Conservation (phyloP, 2,888 invertebrate genomes). For the Tanypteryx hageni region DNA sequence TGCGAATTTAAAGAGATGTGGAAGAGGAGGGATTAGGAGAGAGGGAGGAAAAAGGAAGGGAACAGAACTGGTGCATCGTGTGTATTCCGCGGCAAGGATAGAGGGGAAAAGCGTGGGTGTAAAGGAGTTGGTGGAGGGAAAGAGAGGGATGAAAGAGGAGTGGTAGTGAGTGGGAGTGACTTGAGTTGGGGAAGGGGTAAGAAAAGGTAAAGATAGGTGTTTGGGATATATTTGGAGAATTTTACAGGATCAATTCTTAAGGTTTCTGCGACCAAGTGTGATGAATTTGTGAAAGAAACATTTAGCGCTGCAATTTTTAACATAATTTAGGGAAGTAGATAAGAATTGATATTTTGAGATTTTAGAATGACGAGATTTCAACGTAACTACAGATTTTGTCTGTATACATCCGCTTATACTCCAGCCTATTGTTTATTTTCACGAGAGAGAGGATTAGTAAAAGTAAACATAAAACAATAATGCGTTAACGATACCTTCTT, state of each 20-base stretch:
- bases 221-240: slow-evolving; percentile 30
- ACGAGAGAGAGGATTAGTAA: too few relatives aligned
- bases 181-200: neutral
- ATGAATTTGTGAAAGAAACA: neutral
- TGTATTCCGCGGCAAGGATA: slow-evolving; percentile 1
- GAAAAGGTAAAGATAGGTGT: neutral
- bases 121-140: neutral
- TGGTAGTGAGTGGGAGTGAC: neutral
- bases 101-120: neutral
- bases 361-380: too few relatives aligned
- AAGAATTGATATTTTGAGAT: too few relatives aligned
- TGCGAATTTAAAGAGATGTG: neutral
- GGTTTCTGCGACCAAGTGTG: too few relatives aligned
- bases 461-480: too few relatives aligned
- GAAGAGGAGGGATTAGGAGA: neutral
- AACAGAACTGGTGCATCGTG: neutral
- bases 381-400: too few relatives aligned
- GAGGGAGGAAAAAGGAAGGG: neutral
- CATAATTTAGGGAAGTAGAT: too few relatives aligned
- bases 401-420: too few relatives aligned
- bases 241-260: neutral
- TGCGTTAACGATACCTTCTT: too few relatives aligned
- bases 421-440: too few relatives aligned
- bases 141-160: neutral
- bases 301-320: neutral